Percentiles rank a stretch among this genome's conserved stretches.
Conservation (phyloP, 2,888 invertebrate species). For the Drosophila yooni region DNA sequence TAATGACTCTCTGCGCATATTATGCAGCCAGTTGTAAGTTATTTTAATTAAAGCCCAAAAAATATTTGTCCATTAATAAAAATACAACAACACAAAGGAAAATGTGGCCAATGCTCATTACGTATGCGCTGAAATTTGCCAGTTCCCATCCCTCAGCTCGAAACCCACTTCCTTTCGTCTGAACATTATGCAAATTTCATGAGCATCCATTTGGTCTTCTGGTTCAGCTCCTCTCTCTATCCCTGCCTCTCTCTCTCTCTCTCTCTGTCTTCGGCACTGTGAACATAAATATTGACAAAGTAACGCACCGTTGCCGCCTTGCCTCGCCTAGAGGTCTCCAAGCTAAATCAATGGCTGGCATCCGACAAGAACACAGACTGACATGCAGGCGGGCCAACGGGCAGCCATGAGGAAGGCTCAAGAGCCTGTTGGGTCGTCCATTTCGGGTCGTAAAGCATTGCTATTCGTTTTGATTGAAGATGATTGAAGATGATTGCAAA, state of each 20-base stretch:
- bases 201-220: slow-evolving; percentile 39
- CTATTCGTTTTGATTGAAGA: slow-evolving; percentile 52
- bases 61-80: slow-evolving; percentile 39
- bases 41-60: slow-evolving; percentile 60
- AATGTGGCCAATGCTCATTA: slow-evolving; percentile 41
- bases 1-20: slow-evolving; percentile 43
- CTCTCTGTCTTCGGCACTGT: slow-evolving; percentile 14
- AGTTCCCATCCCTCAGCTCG: not conserved
- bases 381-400: not conserved
- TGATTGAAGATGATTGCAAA: slow-evolving; percentile 59
- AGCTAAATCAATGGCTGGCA: slow-evolving; percentile 23
- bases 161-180: not conserved
- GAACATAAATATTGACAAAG: slow-evolving; percentile 63
- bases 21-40: slow-evolving; percentile 37
- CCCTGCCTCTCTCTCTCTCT: not conserved
- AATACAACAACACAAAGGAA: slow-evolving; percentile 1
- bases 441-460: slow-evolving; percentile 25
- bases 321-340: not conserved
- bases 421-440: slow-evolving; percentile 22
- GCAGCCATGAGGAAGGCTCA: not conserved
- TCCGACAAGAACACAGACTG: not conserved
- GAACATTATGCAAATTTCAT: slow-evolving; percentile 67
- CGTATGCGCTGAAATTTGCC: slow-evolving; percentile 28
- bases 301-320: slow-evolving; percentile 10
- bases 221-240: not conserved